Base-by-base conservation (phyloP, 1,140 invertebrate genomes). In the Caenorhabditis latens region DNA sequence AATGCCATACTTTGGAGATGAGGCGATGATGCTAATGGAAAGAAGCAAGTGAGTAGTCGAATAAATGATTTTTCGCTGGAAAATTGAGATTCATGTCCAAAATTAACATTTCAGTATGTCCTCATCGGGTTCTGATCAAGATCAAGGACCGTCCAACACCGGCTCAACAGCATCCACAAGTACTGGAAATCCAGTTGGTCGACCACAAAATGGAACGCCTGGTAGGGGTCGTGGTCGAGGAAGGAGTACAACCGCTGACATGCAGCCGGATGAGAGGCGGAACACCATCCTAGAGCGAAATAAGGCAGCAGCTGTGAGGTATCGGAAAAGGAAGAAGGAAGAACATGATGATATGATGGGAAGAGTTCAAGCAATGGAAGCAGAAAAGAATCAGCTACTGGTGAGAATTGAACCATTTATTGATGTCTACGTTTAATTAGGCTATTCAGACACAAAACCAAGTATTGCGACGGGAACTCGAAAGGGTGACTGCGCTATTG, bases 261-360 rank as follows among this genome's bases (percentile, higher is more conserved):
- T 89, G 87, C 88, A 89, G 13, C 82, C 88, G 2, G 88, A 89
- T 55, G 88, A 89, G 55, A 61, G 88, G 50, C 57, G 87, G 63
- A 63, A 87, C n/a, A 89, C 88, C 6, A 89, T 89, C 46, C 86
- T 89, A 16, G 88, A 89, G 58, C 71, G 88, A 32, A 89, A 89
- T 53, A 89, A 89, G 79, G 89, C 89, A 14, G 89, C 89, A 11
- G 89, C 89, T 61, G 89, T 89, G 8, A 46, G 89, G 61, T 89
- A 89, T 63, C 19, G 89, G 19, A 89, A 89, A 61, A 83, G 89
- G 67, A 89, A 89, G 88, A 89, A 89, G 88, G 89, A 89, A 55
- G 89, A 89, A 55, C 89, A 89, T 61, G 89, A 89, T 71, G 89
- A 89, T 48, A 89, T 89, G 89, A 83, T 89, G 32, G 65, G 67